Base-by-base conservation (phyloP, 1,140 invertebrate species). In the Delia radicum region DNA sequence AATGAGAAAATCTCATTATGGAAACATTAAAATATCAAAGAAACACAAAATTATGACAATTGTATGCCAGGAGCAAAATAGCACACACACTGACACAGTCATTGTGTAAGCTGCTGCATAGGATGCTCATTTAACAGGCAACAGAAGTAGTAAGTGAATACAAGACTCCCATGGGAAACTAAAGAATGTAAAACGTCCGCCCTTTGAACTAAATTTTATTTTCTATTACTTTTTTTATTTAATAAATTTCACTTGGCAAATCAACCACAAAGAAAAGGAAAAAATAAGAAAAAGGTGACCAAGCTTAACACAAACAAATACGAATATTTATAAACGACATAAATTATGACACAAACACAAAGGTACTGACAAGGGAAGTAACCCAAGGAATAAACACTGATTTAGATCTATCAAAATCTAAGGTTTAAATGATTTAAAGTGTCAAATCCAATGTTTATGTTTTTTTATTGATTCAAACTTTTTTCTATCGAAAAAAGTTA, bases 1-100 rank as follows among this genome's bases (percentile, higher is more conserved):
- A 69, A 69, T 69, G 37, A 18, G 65, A 69, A 69, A 69, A 69
- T 69, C 65, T 69, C 65, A 69, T 69, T 69, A 69, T 33, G 65
- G 37, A 33, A 69, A 69, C 65, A 69, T 69, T 69, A 69, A 69
- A 69, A 69, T 69, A 69, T 69, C 65, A 69, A 69, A 69, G 29
- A 33, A 69, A 69, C 31, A 69, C n/a, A 69, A 37, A 69, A 69
- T 69, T 69, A 69, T 69, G 65, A 69, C 65, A 69, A 69, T 69
- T 69, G 65, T 69, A 55, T 21, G 48, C 48, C 48, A 55, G 21
- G 18, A 18, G 48, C 48, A 55, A 21, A 55, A 55, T 55, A 1
- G 46, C 46, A 55, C 1, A 37, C 8, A 3, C 8, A 37, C 62
- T 24, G 8, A 63, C 8, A 18, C 29, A 69, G 65, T 6, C 31